Percentiles rank a stretch among this genome's conserved stretches.
phyloP scores from a whole-genome alignment of 2,888 invertebrate genomes.

The Drosophila longiperda region DNA sequence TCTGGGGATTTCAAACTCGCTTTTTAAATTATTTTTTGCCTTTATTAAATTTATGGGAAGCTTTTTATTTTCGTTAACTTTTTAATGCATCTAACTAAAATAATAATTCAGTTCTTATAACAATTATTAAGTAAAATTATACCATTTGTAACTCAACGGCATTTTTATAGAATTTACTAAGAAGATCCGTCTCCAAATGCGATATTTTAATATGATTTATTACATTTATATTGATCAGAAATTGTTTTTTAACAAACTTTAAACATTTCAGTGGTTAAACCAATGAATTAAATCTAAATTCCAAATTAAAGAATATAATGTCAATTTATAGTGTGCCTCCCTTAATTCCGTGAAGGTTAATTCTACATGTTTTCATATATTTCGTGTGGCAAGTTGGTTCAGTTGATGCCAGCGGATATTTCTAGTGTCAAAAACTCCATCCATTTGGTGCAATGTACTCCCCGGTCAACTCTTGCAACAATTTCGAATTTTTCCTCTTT shows the following conservation, averaged over 20 bases:
- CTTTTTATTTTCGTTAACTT: conserved; percentile 22
- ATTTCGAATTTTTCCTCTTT: neutral
- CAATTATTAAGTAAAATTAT: neutral
- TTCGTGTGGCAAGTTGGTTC: conserved; percentile 30
- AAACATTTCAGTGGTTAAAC: neutral
- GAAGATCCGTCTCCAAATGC: neutral
- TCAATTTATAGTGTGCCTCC: neutral
- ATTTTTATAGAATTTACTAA: neutral
- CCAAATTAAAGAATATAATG: neutral
- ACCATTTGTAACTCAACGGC: neutral
- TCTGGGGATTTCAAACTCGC: conserved; percentile 28
- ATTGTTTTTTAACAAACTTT: neutral
- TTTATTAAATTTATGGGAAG: conserved; percentile 44
- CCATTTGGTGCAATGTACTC: conserved; percentile 21
- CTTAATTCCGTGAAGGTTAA: neutral
- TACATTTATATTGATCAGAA: neutral
- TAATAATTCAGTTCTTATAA: conserved; percentile 8
- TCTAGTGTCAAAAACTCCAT: conserved; percentile 17
- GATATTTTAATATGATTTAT: neutral
- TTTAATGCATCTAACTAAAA: conserved; percentile 25
- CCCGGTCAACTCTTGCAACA: conserved; percentile 5
- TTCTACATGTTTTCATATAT: conserved; percentile 7
- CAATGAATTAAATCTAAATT: neutral
- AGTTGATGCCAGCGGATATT: conserved; percentile 29
- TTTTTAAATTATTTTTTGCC: conserved; percentile 20